Evolutionary conservation across 1,140 invertebrate genomes (phyloP).

Genomic region (Onthophagus taurus): DNA sequence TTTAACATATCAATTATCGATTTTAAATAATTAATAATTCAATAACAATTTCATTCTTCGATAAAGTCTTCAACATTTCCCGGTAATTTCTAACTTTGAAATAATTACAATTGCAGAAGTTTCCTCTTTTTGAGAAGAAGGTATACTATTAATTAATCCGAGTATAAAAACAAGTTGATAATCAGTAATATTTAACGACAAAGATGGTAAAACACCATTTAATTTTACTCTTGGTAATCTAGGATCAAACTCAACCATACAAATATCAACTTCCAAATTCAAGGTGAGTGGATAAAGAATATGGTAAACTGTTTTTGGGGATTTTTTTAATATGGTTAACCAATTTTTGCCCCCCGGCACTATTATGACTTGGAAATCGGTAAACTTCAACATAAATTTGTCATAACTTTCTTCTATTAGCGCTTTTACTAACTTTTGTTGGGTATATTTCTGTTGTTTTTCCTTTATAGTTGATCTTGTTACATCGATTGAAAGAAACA

Average conservation of each 20-base stretch:
- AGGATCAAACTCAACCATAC: conserved; percentile 81
- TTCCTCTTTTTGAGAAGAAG: conserved; percentile 53
- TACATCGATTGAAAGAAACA: conserved; percentile 20
- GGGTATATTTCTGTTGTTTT: conserved; percentile 42
- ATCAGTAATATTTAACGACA: conserved; percentile 49
- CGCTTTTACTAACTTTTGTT: conserved; percentile 47
- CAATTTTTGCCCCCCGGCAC: conserved; percentile 64
- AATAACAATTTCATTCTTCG: no score
- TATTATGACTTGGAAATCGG: conserved; percentile 75
- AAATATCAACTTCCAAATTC: conserved; percentile 70
- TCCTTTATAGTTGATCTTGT: conserved; percentile 38
- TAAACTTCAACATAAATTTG: conserved; percentile 69
- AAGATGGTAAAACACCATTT: conserved; percentile 46
- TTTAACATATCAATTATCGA: no score
- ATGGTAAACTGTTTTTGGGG: conserved; percentile 49
- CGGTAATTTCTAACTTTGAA: no score
- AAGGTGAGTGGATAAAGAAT: conserved; percentile 75
- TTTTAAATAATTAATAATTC: no score
- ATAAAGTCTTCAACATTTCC: no score
- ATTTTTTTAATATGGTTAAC: conserved; percentile 48
- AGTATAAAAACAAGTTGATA: conserved; percentile 41
- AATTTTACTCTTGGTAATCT: conserved; percentile 73
- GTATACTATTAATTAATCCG: conserved; percentile 56
- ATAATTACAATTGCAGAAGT: no score
- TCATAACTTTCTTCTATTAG: conserved; percentile 80